Conservation (phyloP, 2,797 vertebrate genomes). For the Notolabrus celidotus region DNA sequence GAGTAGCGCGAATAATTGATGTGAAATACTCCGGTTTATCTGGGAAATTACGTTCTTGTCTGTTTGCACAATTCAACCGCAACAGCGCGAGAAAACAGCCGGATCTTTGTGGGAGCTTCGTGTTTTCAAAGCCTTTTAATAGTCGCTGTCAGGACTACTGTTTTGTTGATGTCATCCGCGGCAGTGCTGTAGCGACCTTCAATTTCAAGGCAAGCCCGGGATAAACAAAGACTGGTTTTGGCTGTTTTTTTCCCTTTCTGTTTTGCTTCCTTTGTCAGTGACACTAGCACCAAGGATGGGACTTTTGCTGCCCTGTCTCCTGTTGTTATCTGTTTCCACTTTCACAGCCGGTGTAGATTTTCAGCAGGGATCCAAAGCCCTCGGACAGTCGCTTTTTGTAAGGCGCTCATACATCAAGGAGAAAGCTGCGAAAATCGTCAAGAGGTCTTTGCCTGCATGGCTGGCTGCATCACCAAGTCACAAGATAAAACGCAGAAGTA, state of each 20-base stretch:
- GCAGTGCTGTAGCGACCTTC: constrained; percentile 76
- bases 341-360: constrained; percentile 70
- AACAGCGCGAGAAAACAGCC: not conserved
- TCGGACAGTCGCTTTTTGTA: constrained; percentile 54
- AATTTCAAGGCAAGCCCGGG: constrained; percentile 59
- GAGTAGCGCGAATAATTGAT: constrained; percentile 36
- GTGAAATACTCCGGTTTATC: constrained; percentile 8
- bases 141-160: constrained; percentile 76
- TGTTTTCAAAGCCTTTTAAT: constrained; percentile 55
- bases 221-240: constrained; percentile 63
- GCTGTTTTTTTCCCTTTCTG: not conserved
- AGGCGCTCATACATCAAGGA: constrained; percentile 38
- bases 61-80: not conserved
- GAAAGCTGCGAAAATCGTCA: constrained; percentile 53
- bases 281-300: constrained; percentile 70
- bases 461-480: constrained; percentile 40
- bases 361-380: constrained; percentile 24
- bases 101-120: constrained; percentile 14
- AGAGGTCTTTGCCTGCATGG: constrained; percentile 67
- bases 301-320: constrained; percentile 57
- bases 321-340: constrained; percentile 67
- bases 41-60: not conserved
- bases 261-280: constrained; percentile 6
- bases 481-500: constrained; percentile 67
- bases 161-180: constrained; percentile 81